Percentiles rank a stretch among this genome's conserved stretches.
Conservation (phyloP, 2,113 vertebrate species). For the Erpornis zantholeuca region DNA sequence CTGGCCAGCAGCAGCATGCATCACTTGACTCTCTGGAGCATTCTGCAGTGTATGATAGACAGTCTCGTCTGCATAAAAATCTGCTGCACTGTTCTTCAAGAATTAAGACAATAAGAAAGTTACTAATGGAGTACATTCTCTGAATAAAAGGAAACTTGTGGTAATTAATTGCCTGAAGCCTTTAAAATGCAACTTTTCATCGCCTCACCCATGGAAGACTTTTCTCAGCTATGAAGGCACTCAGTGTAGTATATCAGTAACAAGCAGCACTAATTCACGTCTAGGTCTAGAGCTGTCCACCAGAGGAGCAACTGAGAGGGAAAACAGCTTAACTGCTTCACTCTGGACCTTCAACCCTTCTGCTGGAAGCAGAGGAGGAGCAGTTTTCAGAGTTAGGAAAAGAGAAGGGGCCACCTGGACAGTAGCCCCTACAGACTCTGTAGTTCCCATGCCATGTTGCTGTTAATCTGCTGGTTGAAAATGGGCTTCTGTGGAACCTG, state of each 20-base stretch:
- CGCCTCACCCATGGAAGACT: not conserved
- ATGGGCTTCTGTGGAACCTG: not conserved
- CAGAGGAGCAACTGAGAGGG: not conserved
- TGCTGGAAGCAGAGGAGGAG: not conserved
- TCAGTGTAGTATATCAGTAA: not conserved
- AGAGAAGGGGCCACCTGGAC: not conserved
- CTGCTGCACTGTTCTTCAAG: conserved; percentile 69
- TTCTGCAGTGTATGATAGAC: conserved; percentile 59
- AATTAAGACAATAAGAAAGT: not conserved
- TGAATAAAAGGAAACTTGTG: not conserved
- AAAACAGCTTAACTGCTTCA: not conserved
- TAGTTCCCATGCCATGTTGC: not conserved
- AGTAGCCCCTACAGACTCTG: not conserved
- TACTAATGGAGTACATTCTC: not conserved
- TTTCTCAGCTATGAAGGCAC: not conserved
- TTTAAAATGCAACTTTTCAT: not conserved
- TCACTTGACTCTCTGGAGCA: conserved; percentile 66
- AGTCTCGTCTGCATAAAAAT: conserved; percentile 71
- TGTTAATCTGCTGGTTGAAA: not conserved
- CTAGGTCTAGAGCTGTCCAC: not conserved
- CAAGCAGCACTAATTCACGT: not conserved
- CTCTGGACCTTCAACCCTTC: not conserved
- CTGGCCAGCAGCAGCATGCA: conserved; percentile 71
- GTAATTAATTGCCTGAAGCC: not conserved
- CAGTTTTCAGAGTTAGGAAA: not conserved